These are phyloP conservation scores for Schmidtea mediterranea DNA, from an alignment of 1,140 invertebrate genomes.

Conservation along the genomic window DNA sequence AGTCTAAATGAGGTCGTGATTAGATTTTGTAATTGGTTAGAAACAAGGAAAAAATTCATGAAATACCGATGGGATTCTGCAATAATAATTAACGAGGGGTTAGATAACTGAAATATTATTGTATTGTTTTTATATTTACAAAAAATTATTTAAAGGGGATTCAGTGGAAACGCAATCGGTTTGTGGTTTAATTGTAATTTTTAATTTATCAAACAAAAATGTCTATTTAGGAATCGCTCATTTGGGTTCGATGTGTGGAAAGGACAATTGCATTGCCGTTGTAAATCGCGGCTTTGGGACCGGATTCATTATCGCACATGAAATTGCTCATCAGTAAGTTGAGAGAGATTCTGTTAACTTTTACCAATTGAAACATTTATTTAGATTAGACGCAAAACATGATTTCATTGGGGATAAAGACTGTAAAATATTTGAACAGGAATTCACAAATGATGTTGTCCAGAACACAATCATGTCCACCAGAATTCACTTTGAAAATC, in stretches of 20 bases:
- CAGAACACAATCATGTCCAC: background rate
- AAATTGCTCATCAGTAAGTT: conserved; percentile 3
- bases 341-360: background rate
- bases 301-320: background rate
- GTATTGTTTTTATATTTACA: background rate
- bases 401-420: background rate
- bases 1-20: background rate
- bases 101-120: background rate
- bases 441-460: background rate
- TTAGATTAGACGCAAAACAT: conserved; percentile 1
- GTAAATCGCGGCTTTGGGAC: background rate
- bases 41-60: background rate
- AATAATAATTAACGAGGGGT: background rate
- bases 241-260: background rate
- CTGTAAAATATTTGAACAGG: background rate
- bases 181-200: background rate
- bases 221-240: background rate
- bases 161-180: background rate
- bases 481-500: background rate
- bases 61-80: background rate
- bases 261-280: background rate
- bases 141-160: background rate
- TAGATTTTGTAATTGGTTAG: conserved; percentile 1
- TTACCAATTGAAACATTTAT: background rate
- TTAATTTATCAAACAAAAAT: background rate